Conservation (phyloP, 2,113 vertebrate species). For the Nematolebias whitei region DNA sequence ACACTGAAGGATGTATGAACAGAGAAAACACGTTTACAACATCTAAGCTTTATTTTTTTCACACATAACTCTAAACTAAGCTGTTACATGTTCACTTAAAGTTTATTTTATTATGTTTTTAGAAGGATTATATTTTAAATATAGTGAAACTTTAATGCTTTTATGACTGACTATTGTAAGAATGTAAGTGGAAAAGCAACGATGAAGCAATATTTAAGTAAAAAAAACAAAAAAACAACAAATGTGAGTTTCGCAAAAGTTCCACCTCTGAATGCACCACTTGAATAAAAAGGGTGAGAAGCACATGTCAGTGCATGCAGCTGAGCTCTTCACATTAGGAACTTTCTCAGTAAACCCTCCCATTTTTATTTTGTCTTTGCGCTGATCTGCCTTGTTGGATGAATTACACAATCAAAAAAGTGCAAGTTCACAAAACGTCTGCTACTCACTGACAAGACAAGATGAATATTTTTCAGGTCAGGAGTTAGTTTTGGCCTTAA, state of each 20-base stretch:
- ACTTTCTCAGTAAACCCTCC: conserved; percentile 2
- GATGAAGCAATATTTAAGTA: not conserved
- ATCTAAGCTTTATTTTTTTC: not conserved
- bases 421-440: not conserved
- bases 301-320: conserved; percentile 53
- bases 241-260: not conserved
- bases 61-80: not conserved
- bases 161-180: too few relatives aligned
- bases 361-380: not conserved
- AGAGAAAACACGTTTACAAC: not conserved
- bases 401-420: conserved; percentile 1
- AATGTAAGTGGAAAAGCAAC: too few relatives aligned
- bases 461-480: not conserved
- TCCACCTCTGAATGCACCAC: conserved; percentile 2
- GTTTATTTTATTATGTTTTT: not conserved
- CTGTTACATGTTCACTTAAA: not conserved
- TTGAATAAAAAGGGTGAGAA: not conserved
- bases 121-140: not conserved
- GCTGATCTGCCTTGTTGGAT: not conserved
- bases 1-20: conserved; percentile 4
- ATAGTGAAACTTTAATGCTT: not conserved
- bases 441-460: not conserved
- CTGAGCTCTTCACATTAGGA: not conserved
- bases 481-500: not conserved
- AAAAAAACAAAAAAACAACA: not conserved